Evolutionary conservation across 2,113 vertebrate genomes (phyloP).

Genomic region (Rallus limicola): DNA sequence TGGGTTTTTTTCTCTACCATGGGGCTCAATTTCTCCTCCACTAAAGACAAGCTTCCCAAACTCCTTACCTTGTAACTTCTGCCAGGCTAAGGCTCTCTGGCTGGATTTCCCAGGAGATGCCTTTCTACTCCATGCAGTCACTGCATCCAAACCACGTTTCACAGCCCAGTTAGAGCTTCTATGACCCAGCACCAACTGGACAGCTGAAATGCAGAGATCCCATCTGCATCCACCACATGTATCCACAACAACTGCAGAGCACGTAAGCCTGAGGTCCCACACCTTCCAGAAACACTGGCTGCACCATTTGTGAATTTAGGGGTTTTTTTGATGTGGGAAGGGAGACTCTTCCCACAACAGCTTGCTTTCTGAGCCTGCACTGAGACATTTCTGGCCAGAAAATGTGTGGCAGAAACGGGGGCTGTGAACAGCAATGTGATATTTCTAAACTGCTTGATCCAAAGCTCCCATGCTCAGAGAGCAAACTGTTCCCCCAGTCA

Average conservation of each 20-base stretch:
- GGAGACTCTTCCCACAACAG: background rate
- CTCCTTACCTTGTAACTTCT: background rate
- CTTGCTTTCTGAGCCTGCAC: background rate
- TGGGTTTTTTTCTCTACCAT: background rate
- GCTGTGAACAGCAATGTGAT: background rate
- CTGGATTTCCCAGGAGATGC: background rate
- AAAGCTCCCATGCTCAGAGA: background rate
- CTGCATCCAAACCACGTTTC: background rate
- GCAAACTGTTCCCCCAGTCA: background rate
- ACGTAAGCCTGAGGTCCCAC: background rate
- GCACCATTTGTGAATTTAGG: background rate
- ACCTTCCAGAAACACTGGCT: background rate
- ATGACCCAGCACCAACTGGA: background rate
- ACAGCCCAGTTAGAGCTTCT: background rate
- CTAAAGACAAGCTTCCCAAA: background rate
- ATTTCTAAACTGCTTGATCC: background rate
- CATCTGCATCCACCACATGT: background rate
- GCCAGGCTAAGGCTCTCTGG: background rate
- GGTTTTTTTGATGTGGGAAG: background rate
- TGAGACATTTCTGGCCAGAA: background rate
- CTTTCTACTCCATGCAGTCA: background rate
- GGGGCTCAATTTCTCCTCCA: background rate
- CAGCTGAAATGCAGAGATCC: background rate
- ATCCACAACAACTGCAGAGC: background rate
- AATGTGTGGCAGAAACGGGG: background rate